Conservation (phyloP, 1,140 invertebrate species). For the Heliconius nattereri region DNA sequence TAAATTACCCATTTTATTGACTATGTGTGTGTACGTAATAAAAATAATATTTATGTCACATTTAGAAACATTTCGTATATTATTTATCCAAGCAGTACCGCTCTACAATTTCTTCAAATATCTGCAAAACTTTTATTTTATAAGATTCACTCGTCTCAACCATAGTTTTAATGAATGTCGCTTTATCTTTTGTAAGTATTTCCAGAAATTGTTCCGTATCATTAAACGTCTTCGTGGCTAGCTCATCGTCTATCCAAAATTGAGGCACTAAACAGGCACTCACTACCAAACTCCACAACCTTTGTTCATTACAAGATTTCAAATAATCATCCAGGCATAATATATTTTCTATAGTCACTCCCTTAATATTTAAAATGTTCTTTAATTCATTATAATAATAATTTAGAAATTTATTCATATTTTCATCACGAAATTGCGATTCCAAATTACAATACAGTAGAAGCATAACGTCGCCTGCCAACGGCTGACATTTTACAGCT, state of each 20-base stretch:
- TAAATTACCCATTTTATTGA: neutral
- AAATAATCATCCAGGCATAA: constrained; percentile 69
- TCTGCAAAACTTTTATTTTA: constrained; percentile 56
- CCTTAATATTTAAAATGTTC: constrained; percentile 60
- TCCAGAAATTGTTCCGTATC: constrained; percentile 59
- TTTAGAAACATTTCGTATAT: neutral
- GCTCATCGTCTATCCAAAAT: constrained; percentile 65
- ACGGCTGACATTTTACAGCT: constrained; percentile 80
- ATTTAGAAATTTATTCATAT: constrained; percentile 70
- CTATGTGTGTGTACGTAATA: neutral
- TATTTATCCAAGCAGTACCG: constrained; percentile 47
- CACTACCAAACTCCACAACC: constrained; percentile 61
- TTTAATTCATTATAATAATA: constrained; percentile 78
- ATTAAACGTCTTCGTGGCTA: constrained; percentile 55
- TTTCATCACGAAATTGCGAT: constrained; percentile 60
- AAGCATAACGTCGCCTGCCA: constrained; percentile 81
- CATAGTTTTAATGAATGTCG: constrained; percentile 61
- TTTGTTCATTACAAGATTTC: constrained; percentile 63
- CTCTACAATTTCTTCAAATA: constrained; percentile 69
- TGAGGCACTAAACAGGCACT: constrained; percentile 63
- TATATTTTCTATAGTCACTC: constrained; percentile 62
- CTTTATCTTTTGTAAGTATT: constrained; percentile 62
- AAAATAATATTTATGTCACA: neutral
- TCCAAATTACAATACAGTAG: constrained; percentile 68
- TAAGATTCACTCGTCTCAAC: constrained; percentile 56